Percentiles rank a stretch among this genome's conserved stretches.
Conservation (phyloP, 2,888 invertebrate species). For the Hedya salicella region DNA sequence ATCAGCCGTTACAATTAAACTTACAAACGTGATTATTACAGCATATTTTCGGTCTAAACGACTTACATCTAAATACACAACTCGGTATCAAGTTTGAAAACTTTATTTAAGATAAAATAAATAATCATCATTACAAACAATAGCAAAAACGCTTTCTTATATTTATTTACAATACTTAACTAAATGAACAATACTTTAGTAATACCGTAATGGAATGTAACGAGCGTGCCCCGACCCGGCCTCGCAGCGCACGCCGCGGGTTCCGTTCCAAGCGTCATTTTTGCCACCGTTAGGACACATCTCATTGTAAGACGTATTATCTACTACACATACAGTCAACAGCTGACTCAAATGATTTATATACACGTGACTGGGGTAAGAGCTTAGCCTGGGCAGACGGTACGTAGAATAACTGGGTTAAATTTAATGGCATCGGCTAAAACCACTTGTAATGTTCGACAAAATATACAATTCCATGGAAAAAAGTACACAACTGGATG, state of each 20-base stretch:
- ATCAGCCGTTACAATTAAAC: background rate
- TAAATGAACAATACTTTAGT: constrained; percentile 20
- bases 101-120: constrained; percentile 58
- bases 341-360: no score
- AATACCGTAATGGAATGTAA: constrained; percentile 33
- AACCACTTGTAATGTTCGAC: no score
- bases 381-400: no score
- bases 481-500: no score
- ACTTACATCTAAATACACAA: constrained; percentile 47
- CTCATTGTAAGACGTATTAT: no score
- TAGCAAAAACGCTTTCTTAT: constrained; percentile 55
- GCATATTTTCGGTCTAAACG: background rate
- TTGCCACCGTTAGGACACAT: no score
- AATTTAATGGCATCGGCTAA: no score
- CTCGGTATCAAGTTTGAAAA: constrained; percentile 54
- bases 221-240: background rate
- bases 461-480: no score
- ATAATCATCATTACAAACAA: constrained; percentile 56
- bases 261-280: no score
- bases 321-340: no score
- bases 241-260: background rate
- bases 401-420: no score
- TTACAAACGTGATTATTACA: background rate
- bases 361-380: no score
- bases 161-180: constrained; percentile 51